A percentile compares a stretch with the other conserved stretches of the same genome.
These are phyloP conservation scores for Brachycybe producta DNA, from an alignment of 2,888 invertebrate species.

Conservation along the genomic window DNA sequence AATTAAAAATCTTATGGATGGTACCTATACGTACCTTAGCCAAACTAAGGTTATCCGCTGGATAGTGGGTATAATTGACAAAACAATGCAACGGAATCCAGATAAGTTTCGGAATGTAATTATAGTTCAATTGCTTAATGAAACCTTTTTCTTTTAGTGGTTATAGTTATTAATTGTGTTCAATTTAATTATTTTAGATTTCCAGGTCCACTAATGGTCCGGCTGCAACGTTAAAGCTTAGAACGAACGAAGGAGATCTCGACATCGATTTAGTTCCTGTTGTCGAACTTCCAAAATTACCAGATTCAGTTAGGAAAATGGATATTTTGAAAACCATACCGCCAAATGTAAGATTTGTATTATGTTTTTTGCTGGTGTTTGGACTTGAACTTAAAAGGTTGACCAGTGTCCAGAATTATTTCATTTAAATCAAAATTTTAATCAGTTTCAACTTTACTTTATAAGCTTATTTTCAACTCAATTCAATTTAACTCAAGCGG, in stretches of 20 bases:
- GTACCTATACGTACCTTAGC: not conserved
- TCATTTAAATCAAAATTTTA: too few species aligned
- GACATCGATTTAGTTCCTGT: constrained; percentile 15
- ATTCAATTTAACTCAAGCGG: too few species aligned
- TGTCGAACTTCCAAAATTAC: not conserved
- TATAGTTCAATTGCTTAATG: not conserved
- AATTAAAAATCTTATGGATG: not conserved
- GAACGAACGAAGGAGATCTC: not conserved
- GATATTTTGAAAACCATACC: not conserved
- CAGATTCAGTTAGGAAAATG: not conserved
- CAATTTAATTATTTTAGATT: not conserved
- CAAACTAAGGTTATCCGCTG: not conserved
- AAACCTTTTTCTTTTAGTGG: too few species aligned
- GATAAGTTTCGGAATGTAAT: not conserved
- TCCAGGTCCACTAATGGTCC: constrained; percentile 6
- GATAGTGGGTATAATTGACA: constrained; percentile 2
- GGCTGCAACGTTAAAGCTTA: constrained; percentile 1
- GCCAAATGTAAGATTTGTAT: too few species aligned
- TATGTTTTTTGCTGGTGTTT: too few species aligned
- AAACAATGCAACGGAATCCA: not conserved
- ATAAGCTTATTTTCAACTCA: too few species aligned
- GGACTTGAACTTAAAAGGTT: too few species aligned
- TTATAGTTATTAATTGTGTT: too few species aligned
- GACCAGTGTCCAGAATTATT: too few species aligned
- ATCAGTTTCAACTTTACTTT: too few species aligned